Base-by-base conservation (phyloP, 2,888 invertebrate species). In the Fissipunctia ypsillon region DNA sequence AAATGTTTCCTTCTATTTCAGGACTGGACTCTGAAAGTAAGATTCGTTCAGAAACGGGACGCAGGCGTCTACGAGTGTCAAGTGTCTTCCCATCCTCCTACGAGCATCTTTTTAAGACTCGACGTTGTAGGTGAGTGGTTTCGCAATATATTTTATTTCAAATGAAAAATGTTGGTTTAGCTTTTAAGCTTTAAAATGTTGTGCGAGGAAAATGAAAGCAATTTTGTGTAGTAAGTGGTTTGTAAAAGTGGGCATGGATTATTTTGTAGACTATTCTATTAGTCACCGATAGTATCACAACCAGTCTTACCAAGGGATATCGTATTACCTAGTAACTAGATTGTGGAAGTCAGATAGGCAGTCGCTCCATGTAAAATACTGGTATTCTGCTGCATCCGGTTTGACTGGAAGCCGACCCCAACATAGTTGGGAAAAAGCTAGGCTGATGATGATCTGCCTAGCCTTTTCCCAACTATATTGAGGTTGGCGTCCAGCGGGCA, bases 11-110 rank as follows among this genome's bases (percentile, higher is more conserved):
- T 76, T 73, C 59, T 25, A 78, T 82, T 78, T 78, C 96, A 98
- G 98, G 99, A 99, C 94, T 99, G 99, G 99, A 98, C 98, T 79
- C 95, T 99, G 80, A 98, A 99, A 97, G 98, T 99, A 91, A 98
- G 98, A 93, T 98, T 98, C 94, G 98, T 98, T 70, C 98, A 98
- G 94, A 97, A 97, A 88, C 97, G 98, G 86, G 99, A 99, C 92
- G 98, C 98, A 50, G 99, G 99, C 68, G 94, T 98, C 87, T 99
- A 98, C 95, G 98, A 99, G 95, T 99, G 98, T 94, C 98, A 99
- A 96, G 98, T 99, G 73, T 98, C 98, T 45, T 98, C 98, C 63
- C 98, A 99, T 96, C 99, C 99, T 81, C 98, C 98, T 87, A 98
- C 98, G 82, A 98, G 98, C 95, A 98, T 99, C 96, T 98, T 98